Percentiles rank a stretch among this genome's conserved stretches.
These are phyloP conservation scores for Crepidodera aurea DNA, from an alignment of 2,888 invertebrate genomes.

Conservation along the genomic window DNA sequence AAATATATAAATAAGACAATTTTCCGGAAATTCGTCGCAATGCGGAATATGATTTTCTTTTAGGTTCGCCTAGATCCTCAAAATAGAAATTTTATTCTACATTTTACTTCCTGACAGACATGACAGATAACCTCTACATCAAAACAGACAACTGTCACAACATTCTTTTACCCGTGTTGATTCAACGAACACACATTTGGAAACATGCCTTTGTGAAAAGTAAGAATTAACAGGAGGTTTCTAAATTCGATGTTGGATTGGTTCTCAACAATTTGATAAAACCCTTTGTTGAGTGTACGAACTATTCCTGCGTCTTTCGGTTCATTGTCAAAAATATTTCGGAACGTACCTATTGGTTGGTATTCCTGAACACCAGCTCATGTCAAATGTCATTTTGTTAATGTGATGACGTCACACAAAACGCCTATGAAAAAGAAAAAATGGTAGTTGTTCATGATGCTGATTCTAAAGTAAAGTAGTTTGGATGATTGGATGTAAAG, in stretches of 20 bases:
- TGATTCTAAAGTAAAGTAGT: background rate
- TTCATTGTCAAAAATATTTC: background rate
- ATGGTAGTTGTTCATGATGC: background rate
- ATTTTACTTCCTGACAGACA: conserved; percentile 12
- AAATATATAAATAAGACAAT: background rate
- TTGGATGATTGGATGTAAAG: background rate
- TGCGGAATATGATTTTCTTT: conserved; percentile 5
- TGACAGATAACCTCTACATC: conserved; percentile 18
- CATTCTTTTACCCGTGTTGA: background rate
- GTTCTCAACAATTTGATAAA: no score
- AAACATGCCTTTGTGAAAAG: no score
- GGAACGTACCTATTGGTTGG: background rate
- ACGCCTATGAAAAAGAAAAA: background rate
- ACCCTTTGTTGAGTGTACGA: no score
- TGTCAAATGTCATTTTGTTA: background rate
- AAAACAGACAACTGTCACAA: conserved; percentile 14
- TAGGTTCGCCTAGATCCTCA: conserved; percentile 16
- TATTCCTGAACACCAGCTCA: background rate
- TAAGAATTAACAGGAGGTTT: no score
- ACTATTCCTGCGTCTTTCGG: no score
- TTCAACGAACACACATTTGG: background rate
- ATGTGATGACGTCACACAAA: background rate
- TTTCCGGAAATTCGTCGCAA: background rate
- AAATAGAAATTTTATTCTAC: conserved; percentile 18
- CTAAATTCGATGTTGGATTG: no score